Base-by-base conservation (phyloP, 2,888 invertebrate genomes). In the Platycheirus rosarum region DNA sequence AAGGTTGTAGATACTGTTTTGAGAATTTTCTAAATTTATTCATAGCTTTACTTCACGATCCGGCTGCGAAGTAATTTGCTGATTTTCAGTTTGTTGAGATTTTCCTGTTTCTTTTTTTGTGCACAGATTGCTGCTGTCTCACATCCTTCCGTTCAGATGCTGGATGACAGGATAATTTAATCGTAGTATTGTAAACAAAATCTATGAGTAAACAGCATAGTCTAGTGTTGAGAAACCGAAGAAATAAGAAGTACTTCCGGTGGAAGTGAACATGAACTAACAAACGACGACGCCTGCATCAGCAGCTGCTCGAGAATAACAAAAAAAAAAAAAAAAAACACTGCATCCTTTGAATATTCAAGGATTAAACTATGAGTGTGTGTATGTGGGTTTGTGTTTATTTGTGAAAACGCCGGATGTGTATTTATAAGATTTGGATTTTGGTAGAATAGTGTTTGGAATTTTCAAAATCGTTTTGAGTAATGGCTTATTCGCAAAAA, bases 381-480 rank as follows among this genome's bases (percentile, higher is more conserved):
- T 26, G 35, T 18, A 53, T 48, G 11, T 16, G 48, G 20, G 8
- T 57, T 37, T 40, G 55, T 48, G 42, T 20, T 20, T 51, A 9
- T 49, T 23, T 48, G 35, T 23, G 51, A 55, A 11, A 48, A 20
- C 32, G 40, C 13, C 2, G 23, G 55, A 23, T 57, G 49, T 65
- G 65, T 57, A 51, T 73, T 73, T 53, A 49, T 69, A 65, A 65
- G 79, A 79, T 75, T 60, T 40, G 32, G 37, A 60, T 60, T 44
- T 37, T 35, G 42, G 14, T n/a, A 55, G 57, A 68, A 49, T 73
- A 18, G 73, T 66, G 71, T 71, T 77, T 37, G 66, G 63, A 77
- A 82, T 76, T 76, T 71, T 49, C 66, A 68, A 82, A 80, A 70
- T 82, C 71, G 66, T 55, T 66, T 77, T 82, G 66, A 82, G 42